phyloP scores from a whole-genome alignment of 2,888 invertebrate genomes.

The Aricia artaxerxes region DNA sequence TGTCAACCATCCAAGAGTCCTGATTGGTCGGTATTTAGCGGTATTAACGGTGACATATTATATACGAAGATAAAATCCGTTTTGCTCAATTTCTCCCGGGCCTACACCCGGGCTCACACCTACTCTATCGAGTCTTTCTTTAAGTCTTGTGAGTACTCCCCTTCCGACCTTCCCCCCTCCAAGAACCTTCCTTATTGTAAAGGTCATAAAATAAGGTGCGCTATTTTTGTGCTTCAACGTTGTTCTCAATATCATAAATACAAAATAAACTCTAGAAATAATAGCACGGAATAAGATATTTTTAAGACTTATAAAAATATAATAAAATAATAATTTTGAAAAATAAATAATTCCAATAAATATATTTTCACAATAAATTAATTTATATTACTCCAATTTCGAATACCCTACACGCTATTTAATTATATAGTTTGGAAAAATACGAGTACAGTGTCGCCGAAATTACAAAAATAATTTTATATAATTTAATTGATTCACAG shows the following conservation, averaged over 20 bases:
- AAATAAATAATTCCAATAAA: slow-evolving; percentile 25
- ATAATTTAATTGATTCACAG: slow-evolving; percentile 7
- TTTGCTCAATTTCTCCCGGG: slow-evolving; percentile 12
- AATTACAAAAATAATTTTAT: slow-evolving; percentile 17
- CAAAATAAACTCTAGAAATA: slow-evolving; percentile 6
- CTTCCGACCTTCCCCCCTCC: not conserved
- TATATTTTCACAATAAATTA: slow-evolving; percentile 18
- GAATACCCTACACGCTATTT: slow-evolving; percentile 9
- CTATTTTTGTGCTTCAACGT: slow-evolving; percentile 24
- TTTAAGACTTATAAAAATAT: not conserved
- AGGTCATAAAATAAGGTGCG: slow-evolving; percentile 26
- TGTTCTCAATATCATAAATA: not conserved
- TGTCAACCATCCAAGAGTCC: not conserved
- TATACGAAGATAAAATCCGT: slow-evolving; percentile 29
- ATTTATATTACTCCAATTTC: slow-evolving; percentile 3
- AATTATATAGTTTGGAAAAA: not conserved
- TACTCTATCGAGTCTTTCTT: slow-evolving; percentile 27
- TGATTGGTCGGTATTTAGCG: not conserved
- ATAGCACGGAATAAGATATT: not conserved
- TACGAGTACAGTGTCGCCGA: slow-evolving; percentile 14
- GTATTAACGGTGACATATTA: not conserved
- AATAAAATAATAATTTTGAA: slow-evolving; percentile 9
- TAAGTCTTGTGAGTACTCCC: slow-evolving; percentile 30
- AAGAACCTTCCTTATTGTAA: slow-evolving; percentile 19
- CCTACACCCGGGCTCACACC: slow-evolving; percentile 2